Conservation (phyloP, 2,113 vertebrate species). For the Gymnarchus niloticus region DNA sequence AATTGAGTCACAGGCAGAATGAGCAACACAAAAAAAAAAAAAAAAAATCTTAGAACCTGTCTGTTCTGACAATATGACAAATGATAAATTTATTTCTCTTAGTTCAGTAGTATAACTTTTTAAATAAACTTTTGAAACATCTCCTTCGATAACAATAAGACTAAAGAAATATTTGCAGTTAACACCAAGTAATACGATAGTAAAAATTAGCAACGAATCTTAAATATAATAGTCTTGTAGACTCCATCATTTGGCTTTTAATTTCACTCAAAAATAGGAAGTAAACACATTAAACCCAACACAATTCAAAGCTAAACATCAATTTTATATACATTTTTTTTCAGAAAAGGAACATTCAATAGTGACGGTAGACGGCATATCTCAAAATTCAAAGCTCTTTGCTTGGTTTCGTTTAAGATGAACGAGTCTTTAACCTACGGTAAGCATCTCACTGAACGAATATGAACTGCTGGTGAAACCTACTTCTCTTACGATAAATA, state of each 20-base stretch:
- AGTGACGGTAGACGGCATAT: conserved; percentile 27
- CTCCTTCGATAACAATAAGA: conserved; percentile 17
- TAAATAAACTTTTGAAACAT: background rate
- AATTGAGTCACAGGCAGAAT: background rate
- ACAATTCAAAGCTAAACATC: conserved; percentile 21
- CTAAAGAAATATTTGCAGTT: conserved; percentile 26
- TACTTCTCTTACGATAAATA: conserved; percentile 67
- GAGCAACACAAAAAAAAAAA: background rate
- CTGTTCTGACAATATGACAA: background rate
- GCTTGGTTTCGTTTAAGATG: conserved; percentile 57
- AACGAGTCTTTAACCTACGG: conserved; percentile 56
- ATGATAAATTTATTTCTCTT: background rate
- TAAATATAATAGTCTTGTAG: conserved; percentile 33
- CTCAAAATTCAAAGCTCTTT: conserved; percentile 20
- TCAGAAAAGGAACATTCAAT: conserved; percentile 26
- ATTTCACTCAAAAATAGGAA: conserved; percentile 19
- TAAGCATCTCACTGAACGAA: conserved; percentile 38
- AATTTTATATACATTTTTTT: conserved; percentile 26
- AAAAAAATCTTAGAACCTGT: background rate
- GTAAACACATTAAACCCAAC: conserved; percentile 23
- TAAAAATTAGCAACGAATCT: conserved; percentile 36
- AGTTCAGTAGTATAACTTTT: conserved; percentile 13
- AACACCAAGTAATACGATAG: conserved; percentile 25
- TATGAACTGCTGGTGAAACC: conserved; percentile 75
- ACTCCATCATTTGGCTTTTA: conserved; percentile 19